Percentiles rank a stretch among this genome's conserved stretches.
phyloP scores from a whole-genome alignment of 2,797 vertebrate genomes.

The Karalla daura region DNA sequence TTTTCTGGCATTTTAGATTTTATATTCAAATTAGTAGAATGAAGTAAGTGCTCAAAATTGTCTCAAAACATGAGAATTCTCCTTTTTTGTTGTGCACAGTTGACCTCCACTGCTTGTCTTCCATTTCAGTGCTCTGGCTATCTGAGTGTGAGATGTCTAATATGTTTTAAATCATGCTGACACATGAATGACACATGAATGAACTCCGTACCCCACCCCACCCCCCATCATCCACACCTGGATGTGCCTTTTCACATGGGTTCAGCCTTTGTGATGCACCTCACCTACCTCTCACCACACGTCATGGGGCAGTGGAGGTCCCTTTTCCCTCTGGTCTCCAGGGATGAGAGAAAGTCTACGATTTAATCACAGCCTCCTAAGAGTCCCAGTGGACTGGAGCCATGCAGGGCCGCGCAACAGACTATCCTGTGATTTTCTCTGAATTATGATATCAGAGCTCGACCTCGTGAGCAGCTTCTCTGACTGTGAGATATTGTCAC shows the following conservation, averaged over 20 bases:
- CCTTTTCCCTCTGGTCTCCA: slow-evolving; percentile 28
- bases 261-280: slow-evolving; percentile 68
- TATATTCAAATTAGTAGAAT: too few species aligned
- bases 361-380: slow-evolving; percentile 63
- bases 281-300: slow-evolving; percentile 67
- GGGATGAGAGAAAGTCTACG: slow-evolving; percentile 49
- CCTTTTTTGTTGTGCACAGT: too few species aligned
- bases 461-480: slow-evolving; percentile 42
- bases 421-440: slow-evolving; percentile 39
- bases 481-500: slow-evolving; percentile 29
- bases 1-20: too few species aligned
- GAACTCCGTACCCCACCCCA: background rate
- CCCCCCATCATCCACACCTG: slow-evolving; percentile 5
- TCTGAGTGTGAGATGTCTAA: slow-evolving; percentile 17
- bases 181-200: slow-evolving; percentile 47
- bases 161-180: slow-evolving; percentile 41
- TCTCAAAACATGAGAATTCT: too few species aligned
- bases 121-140: background rate
- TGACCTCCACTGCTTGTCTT: background rate
- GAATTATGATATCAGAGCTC: slow-evolving; percentile 49
- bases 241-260: slow-evolving; percentile 49
- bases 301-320: slow-evolving; percentile 27
- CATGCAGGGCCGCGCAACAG: slow-evolving; percentile 28
- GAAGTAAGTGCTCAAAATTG: too few species aligned
- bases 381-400: slow-evolving; percentile 30